Conservation (phyloP, 2,113 vertebrate genomes). For the Amphilophus citrinellus region DNA sequence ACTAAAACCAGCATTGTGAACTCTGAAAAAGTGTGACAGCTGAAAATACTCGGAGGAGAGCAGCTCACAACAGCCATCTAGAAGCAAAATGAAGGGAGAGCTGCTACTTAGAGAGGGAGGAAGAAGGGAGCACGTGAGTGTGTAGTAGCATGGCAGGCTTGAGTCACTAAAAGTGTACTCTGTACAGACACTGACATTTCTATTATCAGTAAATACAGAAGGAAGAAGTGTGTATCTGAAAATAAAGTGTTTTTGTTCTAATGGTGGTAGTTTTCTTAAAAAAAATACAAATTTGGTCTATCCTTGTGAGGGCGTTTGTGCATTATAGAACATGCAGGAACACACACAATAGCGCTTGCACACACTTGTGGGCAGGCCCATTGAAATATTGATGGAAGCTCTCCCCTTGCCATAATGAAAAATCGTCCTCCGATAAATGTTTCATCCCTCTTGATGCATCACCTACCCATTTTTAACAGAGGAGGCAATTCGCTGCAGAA, state of each 20-base stretch:
- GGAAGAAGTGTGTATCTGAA: background rate
- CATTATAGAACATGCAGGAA: background rate
- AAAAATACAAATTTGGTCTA: background rate
- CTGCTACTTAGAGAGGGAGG: background rate
- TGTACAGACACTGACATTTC: background rate
- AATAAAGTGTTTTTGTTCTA: background rate
- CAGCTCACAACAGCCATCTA: slow-evolving; percentile 57
- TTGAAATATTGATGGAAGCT: slow-evolving; percentile 89
- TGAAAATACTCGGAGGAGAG: slow-evolving; percentile 85
- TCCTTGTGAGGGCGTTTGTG: slow-evolving; percentile 18
- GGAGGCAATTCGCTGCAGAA: slow-evolving; percentile 60
- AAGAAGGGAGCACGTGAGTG: slow-evolving; percentile 6
- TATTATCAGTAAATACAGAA: background rate
- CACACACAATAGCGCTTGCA: slow-evolving; percentile 21
- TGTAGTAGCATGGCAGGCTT: slow-evolving; percentile 25
- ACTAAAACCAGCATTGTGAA: slow-evolving; percentile 90
- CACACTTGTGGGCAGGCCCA: slow-evolving; percentile 43
- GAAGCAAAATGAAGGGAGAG: slow-evolving; percentile 61
- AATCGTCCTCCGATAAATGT: slow-evolving; percentile 85
- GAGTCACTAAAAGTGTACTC: background rate
- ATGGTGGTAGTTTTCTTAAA: rapidly evolving
- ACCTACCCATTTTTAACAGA: slow-evolving; percentile 74
- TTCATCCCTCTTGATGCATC: slow-evolving; percentile 85
- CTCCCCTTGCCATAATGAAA: slow-evolving; percentile 84
- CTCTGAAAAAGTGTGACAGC: slow-evolving; percentile 90